Evolutionary conservation across 2,888 invertebrate species (phyloP).

Genomic region (Oxyteleia sp.): DNA sequence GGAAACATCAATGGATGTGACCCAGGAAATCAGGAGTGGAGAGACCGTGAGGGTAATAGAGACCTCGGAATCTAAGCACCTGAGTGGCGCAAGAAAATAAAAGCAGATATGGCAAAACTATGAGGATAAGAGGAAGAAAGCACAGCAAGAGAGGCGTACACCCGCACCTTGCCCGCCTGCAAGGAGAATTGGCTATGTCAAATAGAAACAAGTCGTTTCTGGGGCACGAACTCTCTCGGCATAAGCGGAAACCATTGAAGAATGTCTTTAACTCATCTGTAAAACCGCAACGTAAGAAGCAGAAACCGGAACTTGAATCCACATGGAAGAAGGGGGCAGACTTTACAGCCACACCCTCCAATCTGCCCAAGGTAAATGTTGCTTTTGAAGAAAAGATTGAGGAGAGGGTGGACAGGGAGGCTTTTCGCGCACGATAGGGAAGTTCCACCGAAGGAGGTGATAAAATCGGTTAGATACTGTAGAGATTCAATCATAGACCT

Average conservation of each 20-base stretch:
- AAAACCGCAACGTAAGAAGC: neutral
- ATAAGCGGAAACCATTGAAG: neutral
- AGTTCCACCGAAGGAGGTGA: no score
- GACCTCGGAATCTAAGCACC: neutral
- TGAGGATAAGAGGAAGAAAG: neutral
- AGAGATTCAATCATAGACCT: no score
- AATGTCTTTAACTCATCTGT: neutral
- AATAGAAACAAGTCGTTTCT: no score
- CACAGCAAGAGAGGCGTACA: neutral
- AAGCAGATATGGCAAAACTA: neutral
- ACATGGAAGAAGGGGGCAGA: neutral
- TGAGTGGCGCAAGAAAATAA: neutral
- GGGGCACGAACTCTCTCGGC: neutral
- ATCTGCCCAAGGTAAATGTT: neutral
- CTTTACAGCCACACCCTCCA: neutral
- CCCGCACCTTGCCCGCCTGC: neutral
- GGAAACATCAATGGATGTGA: no score
- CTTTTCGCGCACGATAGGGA: no score
- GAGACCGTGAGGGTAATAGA: no score
- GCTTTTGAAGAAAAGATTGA: neutral
- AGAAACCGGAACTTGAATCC: neutral
- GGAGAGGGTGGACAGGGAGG: conserved; percentile 14
- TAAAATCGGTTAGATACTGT: no score
- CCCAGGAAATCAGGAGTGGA: no score
- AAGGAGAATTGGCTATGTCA: no score